Evolutionary conservation across 2,797 vertebrate genomes (phyloP).

Genomic region (Thunnus albacares): DNA sequence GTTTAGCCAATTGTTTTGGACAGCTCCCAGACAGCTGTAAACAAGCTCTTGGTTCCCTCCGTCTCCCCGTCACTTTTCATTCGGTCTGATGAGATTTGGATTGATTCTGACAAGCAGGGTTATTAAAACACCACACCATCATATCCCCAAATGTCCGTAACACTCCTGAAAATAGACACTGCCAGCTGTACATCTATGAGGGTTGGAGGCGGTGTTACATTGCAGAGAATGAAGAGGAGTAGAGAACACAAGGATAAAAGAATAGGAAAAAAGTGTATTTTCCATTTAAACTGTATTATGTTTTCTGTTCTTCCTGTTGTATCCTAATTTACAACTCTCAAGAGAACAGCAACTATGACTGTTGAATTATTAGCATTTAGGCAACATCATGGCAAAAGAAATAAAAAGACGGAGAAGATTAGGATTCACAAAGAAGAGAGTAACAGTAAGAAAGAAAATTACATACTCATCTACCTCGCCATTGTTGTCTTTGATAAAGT

Average conservation of each 20-base stretch:
- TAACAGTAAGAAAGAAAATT: not conserved
- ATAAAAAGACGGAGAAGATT: not conserved
- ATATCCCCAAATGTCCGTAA: constrained; percentile 26
- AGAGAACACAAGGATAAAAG: not conserved
- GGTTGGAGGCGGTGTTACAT: not conserved
- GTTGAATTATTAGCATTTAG: not conserved
- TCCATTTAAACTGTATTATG: not conserved
- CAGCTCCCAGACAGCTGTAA: constrained; percentile 54
- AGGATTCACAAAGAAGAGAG: not conserved
- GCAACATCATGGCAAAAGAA: not conserved
- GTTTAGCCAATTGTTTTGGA: constrained; percentile 29
- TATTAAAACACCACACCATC: constrained; percentile 46
- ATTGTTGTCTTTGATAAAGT: not conserved
- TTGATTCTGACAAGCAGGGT: constrained; percentile 45
- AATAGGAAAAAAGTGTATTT: not conserved
- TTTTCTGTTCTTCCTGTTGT: not conserved
- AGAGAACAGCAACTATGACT: not conserved
- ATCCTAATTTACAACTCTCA: not conserved
- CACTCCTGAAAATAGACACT: constrained; percentile 22
- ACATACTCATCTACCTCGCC: not conserved
- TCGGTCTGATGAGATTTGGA: constrained; percentile 25
- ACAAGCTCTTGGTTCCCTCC: constrained; percentile 21
- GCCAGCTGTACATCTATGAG: constrained; percentile 15
- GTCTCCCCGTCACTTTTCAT: constrained; percentile 30
- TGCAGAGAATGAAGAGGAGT: not conserved